Conservation (phyloP, 1,140 invertebrate species). For the Prorops nasuta region DNA sequence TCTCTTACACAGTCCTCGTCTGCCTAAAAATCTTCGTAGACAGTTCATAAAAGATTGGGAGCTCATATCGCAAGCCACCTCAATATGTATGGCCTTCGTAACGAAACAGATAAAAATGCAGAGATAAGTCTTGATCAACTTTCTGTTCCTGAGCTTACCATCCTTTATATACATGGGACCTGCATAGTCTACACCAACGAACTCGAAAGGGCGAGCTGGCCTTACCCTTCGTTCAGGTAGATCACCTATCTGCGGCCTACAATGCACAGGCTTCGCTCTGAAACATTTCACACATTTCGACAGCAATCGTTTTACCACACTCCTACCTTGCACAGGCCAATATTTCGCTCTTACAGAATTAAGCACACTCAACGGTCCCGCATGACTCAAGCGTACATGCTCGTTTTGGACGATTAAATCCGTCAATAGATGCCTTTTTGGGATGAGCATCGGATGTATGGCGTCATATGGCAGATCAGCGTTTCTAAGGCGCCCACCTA, state of each 20-base stretch:
- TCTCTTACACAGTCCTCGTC: conserved; percentile 35
- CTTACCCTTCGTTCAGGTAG: conserved; percentile 33
- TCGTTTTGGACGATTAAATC: background rate
- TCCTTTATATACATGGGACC: conserved; percentile 40
- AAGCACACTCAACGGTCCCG: conserved; percentile 9
- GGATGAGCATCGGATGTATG: background rate
- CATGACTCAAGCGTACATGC: conserved; percentile 17
- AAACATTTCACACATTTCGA: conserved; percentile 24
- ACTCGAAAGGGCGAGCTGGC: conserved; percentile 33
- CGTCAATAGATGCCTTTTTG: background rate
- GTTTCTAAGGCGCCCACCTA: background rate
- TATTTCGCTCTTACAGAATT: conserved; percentile 19
- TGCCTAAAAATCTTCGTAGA: conserved; percentile 20
- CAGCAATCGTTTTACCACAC: conserved; percentile 6
- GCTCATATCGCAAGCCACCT: conserved; percentile 1
- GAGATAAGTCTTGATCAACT: background rate
- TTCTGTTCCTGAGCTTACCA: background rate
- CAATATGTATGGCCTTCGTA: conserved; percentile 1
- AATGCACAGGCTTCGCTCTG: conserved; percentile 9
- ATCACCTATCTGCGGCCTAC: conserved; percentile 36
- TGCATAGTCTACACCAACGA: conserved; percentile 44
- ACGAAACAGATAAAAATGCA: conserved; percentile 1
- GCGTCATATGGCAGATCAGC: background rate
- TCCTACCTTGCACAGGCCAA: conserved; percentile 23
- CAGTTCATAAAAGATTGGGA: conserved; percentile 23